Percentiles rank a stretch among this genome's conserved stretches.
Evolutionary conservation across 2,113 vertebrate species (phyloP).

Genomic region (Limanda limanda): DNA sequence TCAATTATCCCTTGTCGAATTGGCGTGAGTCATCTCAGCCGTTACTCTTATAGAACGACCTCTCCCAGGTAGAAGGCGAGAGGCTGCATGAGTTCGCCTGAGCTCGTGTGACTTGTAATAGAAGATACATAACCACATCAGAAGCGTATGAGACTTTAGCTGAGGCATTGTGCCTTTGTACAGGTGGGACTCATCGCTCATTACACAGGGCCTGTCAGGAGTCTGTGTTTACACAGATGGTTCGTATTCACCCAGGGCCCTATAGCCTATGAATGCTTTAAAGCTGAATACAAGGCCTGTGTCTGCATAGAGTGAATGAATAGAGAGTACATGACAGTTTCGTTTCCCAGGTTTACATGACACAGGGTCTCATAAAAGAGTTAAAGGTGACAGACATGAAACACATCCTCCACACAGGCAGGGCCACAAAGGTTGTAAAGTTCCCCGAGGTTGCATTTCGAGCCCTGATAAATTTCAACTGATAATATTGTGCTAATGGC

Average conservation of each 20-base stretch:
- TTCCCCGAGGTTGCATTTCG: slow-evolving; percentile 44
- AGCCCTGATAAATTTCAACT: slow-evolving; percentile 54
- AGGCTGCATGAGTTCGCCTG: slow-evolving; percentile 1
- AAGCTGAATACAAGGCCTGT: slow-evolving; percentile 52
- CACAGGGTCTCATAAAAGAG: slow-evolving; percentile 54
- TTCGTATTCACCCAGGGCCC: slow-evolving; percentile 67
- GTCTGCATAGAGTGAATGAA: slow-evolving; percentile 52
- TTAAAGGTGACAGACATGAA: slow-evolving; percentile 53
- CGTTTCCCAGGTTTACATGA: slow-evolving; percentile 58
- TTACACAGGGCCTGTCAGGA: slow-evolving; percentile 40
- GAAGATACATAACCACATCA: slow-evolving; percentile 30
- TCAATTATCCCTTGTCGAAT: slow-evolving; percentile 72
- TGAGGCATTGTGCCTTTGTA: slow-evolving; percentile 50
- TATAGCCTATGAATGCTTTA: slow-evolving; percentile 61
- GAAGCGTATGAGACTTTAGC: slow-evolving; percentile 26
- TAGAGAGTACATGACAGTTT: slow-evolving; percentile 52
- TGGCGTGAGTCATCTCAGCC: slow-evolving; percentile 67
- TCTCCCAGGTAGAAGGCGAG: slow-evolving; percentile 40
- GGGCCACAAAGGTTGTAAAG: slow-evolving; percentile 45
- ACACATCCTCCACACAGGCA: slow-evolving; percentile 22
- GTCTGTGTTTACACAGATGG: slow-evolving; percentile 79
- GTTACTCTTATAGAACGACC: slow-evolving; percentile 59
- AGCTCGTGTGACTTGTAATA: slow-evolving; percentile 41
- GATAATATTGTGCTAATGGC: slow-evolving; percentile 75
- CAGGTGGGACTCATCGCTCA: slow-evolving; percentile 74